Evolutionary conservation across 2,113 vertebrate species (phyloP).

Genomic region (Hymenochirus boettgeri): DNA sequence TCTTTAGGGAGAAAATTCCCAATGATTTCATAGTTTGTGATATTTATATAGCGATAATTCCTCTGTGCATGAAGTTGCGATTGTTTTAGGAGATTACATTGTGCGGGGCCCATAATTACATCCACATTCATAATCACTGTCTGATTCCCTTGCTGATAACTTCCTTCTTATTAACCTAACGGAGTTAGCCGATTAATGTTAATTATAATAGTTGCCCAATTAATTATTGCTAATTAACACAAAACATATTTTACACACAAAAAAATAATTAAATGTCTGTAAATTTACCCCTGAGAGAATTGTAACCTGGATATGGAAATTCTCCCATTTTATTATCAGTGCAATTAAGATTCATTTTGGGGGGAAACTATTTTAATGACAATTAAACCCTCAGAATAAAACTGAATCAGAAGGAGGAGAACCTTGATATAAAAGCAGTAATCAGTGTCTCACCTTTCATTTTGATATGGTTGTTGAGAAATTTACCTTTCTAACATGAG

Average conservation of each 20-base stretch:
- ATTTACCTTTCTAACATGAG: too few relatives aligned
- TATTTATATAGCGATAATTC: background rate
- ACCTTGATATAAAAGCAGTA: too few relatives aligned
- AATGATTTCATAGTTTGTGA: too few relatives aligned
- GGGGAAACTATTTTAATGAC: too few relatives aligned
- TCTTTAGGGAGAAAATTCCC: background rate
- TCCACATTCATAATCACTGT: slow-evolving; percentile 19
- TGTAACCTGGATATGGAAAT: too few relatives aligned
- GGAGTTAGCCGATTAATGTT: slow-evolving; percentile 28
- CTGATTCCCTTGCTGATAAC: slow-evolving; percentile 19
- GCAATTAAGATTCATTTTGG: too few relatives aligned
- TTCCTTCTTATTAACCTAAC: slow-evolving; percentile 27
- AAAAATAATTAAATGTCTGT: slow-evolving; percentile 7
- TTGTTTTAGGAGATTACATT: slow-evolving; percentile 21
- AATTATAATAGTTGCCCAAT: slow-evolving; percentile 29
- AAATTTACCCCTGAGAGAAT: background rate
- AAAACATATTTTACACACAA: slow-evolving; percentile 13
- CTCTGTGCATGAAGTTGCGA: slow-evolving; percentile 9
- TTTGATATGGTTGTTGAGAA: too few relatives aligned
- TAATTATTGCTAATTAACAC: slow-evolving; percentile 36
- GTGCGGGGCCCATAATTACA: slow-evolving; percentile 22
- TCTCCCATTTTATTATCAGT: too few relatives aligned
- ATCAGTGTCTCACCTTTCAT: too few relatives aligned
- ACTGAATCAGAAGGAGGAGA: too few relatives aligned
- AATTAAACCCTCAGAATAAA: too few relatives aligned